Evolutionary conservation across 2,113 vertebrate genomes (phyloP), one percentile per base, ranked within the genome.

Genomic region (Okapia johnstoni): DNA sequence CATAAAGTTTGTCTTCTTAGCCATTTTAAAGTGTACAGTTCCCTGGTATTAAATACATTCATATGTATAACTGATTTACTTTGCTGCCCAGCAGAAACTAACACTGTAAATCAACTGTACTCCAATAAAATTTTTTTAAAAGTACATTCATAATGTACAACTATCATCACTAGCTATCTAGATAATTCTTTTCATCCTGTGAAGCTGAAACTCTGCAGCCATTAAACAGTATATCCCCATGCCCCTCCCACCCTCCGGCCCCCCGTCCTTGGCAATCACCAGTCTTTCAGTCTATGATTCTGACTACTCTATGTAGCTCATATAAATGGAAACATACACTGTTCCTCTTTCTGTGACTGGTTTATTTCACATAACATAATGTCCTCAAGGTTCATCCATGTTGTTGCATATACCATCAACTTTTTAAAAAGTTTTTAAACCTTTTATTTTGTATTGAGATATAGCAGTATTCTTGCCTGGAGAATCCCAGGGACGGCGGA

Each of bases 201-300:
- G 30, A 77, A 89, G 85, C 63, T 76, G 85, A 89, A 90, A 55
- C 77, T 46, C 36, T 26, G 2, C 36, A 26, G 7, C 2, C n/a
- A 13, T 43, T 43, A 21, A 83, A 54, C 17, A 57, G 5, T 33
- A 3, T 40, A 25, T 66, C 13, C 28, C 23, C 28, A 5, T 19
- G 8, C 11, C 9, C 33, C 7, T n/a, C 9, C 10, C 4, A 19
- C 3, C 0, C 36, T 28, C 16, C 4, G 0, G 10, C 5, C 2
- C 2, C 36, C n/a, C 17, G 3, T 36, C 43, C 23, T 4, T 13
- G 14, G 76, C 21, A 36, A 55, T 46, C 28, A 77, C 46, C 46
- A 54, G 7, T 60, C 23, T 70, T 66, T 80, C 23, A 13, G 7
- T 79, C 28, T 76, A 17, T 10, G 48, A 76, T 33, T 84, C 15